These are phyloP conservation scores for Chrysemys picta DNA, from an alignment of 2,113 vertebrate genomes.

Conservation along the genomic window DNA sequence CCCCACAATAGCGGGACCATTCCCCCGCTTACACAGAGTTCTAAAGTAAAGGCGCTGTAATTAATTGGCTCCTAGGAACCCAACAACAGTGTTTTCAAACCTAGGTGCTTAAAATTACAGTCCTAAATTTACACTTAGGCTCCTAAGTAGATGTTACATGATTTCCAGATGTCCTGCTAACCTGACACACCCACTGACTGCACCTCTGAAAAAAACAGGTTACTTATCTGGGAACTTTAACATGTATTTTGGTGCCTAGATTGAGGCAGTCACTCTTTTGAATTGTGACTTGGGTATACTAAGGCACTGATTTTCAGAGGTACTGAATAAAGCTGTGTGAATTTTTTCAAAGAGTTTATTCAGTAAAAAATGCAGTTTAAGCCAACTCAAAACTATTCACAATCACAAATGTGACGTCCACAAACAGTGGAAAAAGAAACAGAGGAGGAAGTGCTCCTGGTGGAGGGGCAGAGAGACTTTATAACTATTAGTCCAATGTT, in stretches of 20 bases:
- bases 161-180: constrained; percentile 20
- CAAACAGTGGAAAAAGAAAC: no score
- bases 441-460: no score
- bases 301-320: not conserved
- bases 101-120: constrained; percentile 48
- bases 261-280: not conserved
- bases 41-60: constrained; percentile 59
- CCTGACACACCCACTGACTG: not conserved
- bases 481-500: no score
- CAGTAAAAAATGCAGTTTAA: no score
- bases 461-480: no score
- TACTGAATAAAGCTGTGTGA: not conserved
- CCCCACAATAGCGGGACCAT: no score
- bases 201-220: not conserved
- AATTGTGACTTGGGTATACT: not conserved
- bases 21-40: no score
- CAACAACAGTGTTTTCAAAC: constrained; percentile 46
- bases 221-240: not conserved
- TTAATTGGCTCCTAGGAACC: constrained; percentile 70
- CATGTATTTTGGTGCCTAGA: not conserved
- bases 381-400: no score
- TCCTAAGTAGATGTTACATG: not conserved
- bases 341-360: no score
- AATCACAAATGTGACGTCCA: no score
- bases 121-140: constrained; percentile 38